Percentiles rank a stretch among this genome's conserved stretches.
Evolutionary conservation across 2,113 vertebrate species (phyloP).

Genomic region (Indicator indicator): DNA sequence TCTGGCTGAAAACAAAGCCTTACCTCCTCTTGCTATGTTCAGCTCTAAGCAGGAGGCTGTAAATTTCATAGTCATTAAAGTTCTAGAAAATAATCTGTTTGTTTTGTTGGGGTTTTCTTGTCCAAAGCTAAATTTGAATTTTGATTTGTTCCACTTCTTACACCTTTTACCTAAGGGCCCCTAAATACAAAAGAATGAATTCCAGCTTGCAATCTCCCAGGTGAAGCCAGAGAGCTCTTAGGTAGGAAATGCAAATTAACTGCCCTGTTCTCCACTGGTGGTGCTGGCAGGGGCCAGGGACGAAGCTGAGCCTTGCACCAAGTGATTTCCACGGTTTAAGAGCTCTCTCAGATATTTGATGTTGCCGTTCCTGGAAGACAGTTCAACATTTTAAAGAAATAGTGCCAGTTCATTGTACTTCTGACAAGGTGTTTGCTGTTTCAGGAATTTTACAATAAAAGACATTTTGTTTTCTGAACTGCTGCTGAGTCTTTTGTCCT

Average conservation of each 20-base stretch:
- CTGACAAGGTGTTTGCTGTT: background rate
- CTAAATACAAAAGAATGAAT: background rate
- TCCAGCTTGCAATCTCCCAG: background rate
- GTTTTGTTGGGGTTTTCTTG: background rate
- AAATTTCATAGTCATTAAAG: background rate
- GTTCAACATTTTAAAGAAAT: background rate
- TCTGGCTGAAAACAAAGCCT: background rate
- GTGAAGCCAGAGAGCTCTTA: background rate
- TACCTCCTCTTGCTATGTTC: background rate
- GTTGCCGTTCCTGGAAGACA: background rate
- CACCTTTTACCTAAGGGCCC: background rate
- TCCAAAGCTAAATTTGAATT: background rate
- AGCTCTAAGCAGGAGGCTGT: background rate
- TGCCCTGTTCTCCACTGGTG: background rate
- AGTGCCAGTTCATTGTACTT: slow-evolving; percentile 1
- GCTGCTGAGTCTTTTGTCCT: background rate
- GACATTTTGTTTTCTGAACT: background rate
- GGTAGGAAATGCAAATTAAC: background rate
- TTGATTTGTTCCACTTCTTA: background rate
- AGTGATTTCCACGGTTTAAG: background rate
- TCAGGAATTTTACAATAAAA: slow-evolving; percentile 23
- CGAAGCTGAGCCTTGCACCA: background rate
- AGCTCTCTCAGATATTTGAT: background rate
- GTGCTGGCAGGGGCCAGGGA: background rate
- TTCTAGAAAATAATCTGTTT: background rate